phyloP scores from a whole-genome alignment of 2,113 vertebrate species.

The Anguilla japonica region DNA sequence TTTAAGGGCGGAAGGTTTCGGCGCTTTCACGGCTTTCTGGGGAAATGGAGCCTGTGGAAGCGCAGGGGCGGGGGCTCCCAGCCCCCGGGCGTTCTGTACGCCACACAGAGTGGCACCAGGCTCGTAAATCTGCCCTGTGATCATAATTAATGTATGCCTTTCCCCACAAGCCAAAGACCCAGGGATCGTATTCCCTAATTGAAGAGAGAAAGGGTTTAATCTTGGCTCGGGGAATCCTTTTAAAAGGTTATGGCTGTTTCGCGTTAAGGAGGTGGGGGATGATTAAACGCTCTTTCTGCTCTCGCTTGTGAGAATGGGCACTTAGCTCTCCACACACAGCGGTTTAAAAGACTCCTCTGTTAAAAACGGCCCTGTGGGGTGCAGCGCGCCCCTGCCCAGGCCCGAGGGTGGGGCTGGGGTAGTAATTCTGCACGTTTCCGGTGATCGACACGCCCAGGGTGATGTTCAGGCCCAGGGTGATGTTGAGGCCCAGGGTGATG shows the following conservation, averaged over 20 bases:
- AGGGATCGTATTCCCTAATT: slow-evolving; percentile 28
- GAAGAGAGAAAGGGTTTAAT: slow-evolving; percentile 31
- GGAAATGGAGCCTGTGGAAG: slow-evolving; percentile 29
- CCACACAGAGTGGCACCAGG: slow-evolving; percentile 6
- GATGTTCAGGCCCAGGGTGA: no score
- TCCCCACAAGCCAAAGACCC: slow-evolving; percentile 37
- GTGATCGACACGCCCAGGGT: no score
- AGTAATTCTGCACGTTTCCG: no score
- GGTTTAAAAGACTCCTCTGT: no score
- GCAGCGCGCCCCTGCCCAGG: no score
- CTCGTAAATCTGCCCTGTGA: slow-evolving; percentile 44
- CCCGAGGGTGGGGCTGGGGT: no score
- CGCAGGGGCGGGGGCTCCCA: background rate
- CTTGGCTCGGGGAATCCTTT: slow-evolving; percentile 19
- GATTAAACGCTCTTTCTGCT: background rate
- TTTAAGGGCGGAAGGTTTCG: slow-evolving; percentile 25
- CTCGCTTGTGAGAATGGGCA: background rate
- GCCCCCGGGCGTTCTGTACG: slow-evolving; percentile 22
- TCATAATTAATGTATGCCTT: slow-evolving; percentile 46
- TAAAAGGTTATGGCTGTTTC: slow-evolving; percentile 17
- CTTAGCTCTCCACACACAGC: no score
- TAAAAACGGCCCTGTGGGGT: background rate
- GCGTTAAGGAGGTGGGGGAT: background rate
- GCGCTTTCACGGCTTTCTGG: slow-evolving; percentile 17
- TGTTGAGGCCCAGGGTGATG: no score